phyloP scores from a whole-genome alignment of 2,797 vertebrate species.

The Agapornis canus region DNA sequence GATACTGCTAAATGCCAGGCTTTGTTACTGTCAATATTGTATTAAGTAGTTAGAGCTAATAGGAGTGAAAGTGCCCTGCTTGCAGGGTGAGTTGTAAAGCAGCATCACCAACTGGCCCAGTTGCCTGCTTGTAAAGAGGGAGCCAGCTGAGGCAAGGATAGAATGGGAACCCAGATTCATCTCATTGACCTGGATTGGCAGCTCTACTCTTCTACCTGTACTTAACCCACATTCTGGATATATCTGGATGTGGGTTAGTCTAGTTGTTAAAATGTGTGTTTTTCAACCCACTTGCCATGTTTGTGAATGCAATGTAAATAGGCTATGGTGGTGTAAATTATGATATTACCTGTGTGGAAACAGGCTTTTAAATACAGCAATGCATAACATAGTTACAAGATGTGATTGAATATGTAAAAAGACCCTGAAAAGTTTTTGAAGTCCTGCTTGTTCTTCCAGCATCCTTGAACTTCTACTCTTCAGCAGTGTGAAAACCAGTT shows the following conservation, averaged over 20 bases:
- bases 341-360: background rate
- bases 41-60: background rate
- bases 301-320: background rate
- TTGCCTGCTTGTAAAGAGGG: slow-evolving; percentile 17
- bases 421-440: background rate
- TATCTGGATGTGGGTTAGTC: slow-evolving; percentile 21
- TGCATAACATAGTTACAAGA: background rate
- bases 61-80: background rate
- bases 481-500: background rate
- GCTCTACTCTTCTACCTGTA: slow-evolving; percentile 30
- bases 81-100: background rate
- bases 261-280: background rate
- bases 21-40: background rate
- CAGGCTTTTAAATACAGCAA: background rate
- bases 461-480: background rate
- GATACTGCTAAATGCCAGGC: background rate
- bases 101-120: background rate
- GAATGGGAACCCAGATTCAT: slow-evolving; percentile 61
- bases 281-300: background rate
- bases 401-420: background rate
- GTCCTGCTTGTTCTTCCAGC: background rate
- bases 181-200: slow-evolving; percentile 68
- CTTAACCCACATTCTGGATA: slow-evolving; percentile 33
- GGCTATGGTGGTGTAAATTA: background rate
- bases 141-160: background rate